Evolutionary conservation across 2,113 vertebrate genomes (phyloP).

Genomic region (Melospiza georgiana): DNA sequence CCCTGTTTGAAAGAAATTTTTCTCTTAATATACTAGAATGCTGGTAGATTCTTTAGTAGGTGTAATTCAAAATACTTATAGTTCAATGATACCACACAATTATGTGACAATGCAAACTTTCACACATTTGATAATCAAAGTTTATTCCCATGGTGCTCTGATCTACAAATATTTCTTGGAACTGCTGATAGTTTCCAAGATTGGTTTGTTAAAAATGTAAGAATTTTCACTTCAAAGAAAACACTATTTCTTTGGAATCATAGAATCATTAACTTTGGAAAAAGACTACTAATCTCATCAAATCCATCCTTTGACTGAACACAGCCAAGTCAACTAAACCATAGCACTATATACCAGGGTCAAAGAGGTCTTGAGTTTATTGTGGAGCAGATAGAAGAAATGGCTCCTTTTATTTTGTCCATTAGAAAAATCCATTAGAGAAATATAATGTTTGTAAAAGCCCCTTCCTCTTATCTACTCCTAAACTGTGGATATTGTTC

Average conservation of each 20-base stretch:
- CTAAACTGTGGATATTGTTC: neutral
- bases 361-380: neutral
- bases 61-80: neutral
- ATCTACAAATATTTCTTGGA: neutral
- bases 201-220: neutral
- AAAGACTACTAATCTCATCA: neutral
- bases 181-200: neutral
- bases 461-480: neutral
- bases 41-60: neutral
- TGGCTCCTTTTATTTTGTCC: neutral
- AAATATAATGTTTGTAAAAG: neutral
- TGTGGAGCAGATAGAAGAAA: neutral
- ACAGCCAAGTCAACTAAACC: neutral
- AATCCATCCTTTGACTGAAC: neutral
- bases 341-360: fast-evolving
- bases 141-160: neutral
- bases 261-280: neutral
- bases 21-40: neutral
- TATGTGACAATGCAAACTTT: neutral
- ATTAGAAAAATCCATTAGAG: neutral
- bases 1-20: neutral
- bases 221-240: neutral
- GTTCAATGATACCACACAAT: neutral
- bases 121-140: neutral
- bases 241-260: neutral